These are phyloP conservation scores for Coecobrya sp. DNA, from an alignment of 2,888 invertebrate species.

Conservation along the genomic window DNA sequence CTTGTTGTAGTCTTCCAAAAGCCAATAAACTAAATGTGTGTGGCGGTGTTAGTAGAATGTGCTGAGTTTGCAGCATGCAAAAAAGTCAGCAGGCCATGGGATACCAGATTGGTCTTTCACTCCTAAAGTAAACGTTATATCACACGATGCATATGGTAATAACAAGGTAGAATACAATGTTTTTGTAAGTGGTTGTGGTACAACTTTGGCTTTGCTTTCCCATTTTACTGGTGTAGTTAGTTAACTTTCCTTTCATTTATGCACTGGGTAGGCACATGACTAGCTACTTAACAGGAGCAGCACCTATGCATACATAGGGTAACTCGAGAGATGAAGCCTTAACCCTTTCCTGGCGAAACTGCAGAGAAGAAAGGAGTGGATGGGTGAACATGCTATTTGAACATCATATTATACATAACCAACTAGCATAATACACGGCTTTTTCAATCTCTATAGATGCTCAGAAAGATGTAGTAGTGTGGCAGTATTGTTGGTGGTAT, in stretches of 20 bases:
- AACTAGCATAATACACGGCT: not conserved
- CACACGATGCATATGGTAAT: not conserved
- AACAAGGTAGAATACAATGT: constrained; percentile 1
- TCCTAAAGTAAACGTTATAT: constrained; percentile 7
- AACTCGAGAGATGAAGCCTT: not conserved
- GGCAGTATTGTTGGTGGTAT: constrained; percentile 17
- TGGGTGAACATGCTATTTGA: constrained; percentile 1
- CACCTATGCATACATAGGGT: not conserved
- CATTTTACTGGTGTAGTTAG: constrained; percentile 25
- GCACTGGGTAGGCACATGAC: not conserved
- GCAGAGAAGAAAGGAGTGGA: not conserved
- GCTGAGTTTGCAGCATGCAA: constrained; percentile 18
- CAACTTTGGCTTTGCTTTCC: not conserved
- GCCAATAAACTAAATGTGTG: constrained; percentile 44
- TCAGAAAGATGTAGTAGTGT: constrained; percentile 29
- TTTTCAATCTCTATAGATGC: constrained; percentile 32
- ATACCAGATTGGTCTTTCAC: constrained; percentile 23
- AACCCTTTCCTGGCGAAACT: not conserved
- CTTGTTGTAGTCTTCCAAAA: constrained; percentile 23
- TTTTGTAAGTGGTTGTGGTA: not conserved
- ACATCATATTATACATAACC: not conserved
- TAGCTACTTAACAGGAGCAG: not conserved
- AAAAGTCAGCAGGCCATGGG: constrained; percentile 23
- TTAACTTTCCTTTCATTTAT: constrained; percentile 19
- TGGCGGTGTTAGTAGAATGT: constrained; percentile 2